phyloP scores from a whole-genome alignment of 2,113 vertebrate species.

The Oxyruncus cristatus region DNA sequence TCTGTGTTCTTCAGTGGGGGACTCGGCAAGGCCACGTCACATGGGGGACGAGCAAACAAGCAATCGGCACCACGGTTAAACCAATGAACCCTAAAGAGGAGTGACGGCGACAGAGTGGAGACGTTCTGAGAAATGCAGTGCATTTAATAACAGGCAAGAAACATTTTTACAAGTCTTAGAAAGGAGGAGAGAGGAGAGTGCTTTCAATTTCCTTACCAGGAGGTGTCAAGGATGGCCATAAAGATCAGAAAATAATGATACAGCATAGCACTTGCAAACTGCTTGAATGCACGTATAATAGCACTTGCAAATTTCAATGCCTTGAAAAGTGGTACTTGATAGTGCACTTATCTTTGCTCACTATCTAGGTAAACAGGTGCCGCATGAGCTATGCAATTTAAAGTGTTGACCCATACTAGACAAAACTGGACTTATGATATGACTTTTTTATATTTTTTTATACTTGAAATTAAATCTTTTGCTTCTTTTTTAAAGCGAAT shows the following conservation, averaged over 20 bases:
- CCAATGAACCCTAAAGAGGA: slow-evolving; percentile 53
- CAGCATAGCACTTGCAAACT: slow-evolving; percentile 86
- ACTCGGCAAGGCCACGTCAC: background rate
- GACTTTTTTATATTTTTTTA: slow-evolving; percentile 92
- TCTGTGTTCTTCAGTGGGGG: slow-evolving; percentile 41
- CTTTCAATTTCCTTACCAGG: slow-evolving; percentile 65
- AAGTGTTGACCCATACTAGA: slow-evolving; percentile 88
- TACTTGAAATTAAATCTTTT: slow-evolving; percentile 99
- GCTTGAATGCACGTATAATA: slow-evolving; percentile 88
- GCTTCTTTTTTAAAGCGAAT: slow-evolving; percentile 97
- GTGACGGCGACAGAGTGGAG: slow-evolving; percentile 9
- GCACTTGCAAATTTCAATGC: slow-evolving; percentile 94
- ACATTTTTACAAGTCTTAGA: slow-evolving; percentile 45
- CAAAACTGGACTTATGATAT: slow-evolving; percentile 84
- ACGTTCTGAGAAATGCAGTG: slow-evolving; percentile 33
- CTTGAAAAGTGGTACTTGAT: slow-evolving; percentile 89
- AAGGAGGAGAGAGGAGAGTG: slow-evolving; percentile 33
- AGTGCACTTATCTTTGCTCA: slow-evolving; percentile 74
- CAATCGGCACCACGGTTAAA: background rate
- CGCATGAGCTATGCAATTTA: slow-evolving; percentile 99
- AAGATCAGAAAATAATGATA: slow-evolving; percentile 73
- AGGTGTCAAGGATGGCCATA: slow-evolving; percentile 69
- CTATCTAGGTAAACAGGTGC: slow-evolving; percentile 87
- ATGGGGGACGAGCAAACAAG: background rate
- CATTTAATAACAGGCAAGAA: background rate